Percentiles rank a stretch among this genome's conserved stretches.
Conservation (phyloP, 23 tunicate species). For the Ascidia mentula region DNA sequence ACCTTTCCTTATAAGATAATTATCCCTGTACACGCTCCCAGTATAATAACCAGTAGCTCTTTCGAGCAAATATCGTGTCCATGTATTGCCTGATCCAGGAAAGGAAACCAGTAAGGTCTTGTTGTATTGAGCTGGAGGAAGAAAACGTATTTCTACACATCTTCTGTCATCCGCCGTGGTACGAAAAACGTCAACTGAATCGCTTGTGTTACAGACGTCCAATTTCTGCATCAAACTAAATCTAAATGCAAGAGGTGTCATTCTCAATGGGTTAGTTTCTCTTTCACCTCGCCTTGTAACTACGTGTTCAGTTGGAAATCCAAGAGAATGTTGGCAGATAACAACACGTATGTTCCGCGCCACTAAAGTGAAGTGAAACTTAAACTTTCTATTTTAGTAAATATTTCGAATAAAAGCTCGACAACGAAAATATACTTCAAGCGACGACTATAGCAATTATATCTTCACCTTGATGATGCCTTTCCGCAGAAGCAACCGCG, state of each 20-base stretch:
- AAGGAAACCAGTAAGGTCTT: background rate
- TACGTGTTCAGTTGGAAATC: no score
- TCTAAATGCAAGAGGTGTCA: background rate
- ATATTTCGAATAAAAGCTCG: no score
- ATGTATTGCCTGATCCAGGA: slow-evolving; percentile 35
- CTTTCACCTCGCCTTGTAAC: no score
- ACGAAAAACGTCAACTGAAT: background rate
- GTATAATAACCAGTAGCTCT: slow-evolving; percentile 39
- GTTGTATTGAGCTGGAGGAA: background rate
- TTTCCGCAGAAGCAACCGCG: background rate
- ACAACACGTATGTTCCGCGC: no score
- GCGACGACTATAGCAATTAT: background rate
- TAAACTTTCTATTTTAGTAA: no score
- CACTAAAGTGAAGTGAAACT: no score
- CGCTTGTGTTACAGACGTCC: background rate
- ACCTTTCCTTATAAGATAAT: slow-evolving; percentile 12
- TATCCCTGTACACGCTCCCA: slow-evolving; percentile 28
- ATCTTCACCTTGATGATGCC: background rate
- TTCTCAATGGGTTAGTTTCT: no score
- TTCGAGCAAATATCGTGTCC: slow-evolving; percentile 21
- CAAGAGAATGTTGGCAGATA: no score
- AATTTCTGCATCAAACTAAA: background rate
- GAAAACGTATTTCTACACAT: background rate
- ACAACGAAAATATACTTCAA: no score
- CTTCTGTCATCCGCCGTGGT: background rate